Base-by-base conservation (phyloP, 2,888 invertebrate genomes). In the Pyrochroa serraticornis region DNA sequence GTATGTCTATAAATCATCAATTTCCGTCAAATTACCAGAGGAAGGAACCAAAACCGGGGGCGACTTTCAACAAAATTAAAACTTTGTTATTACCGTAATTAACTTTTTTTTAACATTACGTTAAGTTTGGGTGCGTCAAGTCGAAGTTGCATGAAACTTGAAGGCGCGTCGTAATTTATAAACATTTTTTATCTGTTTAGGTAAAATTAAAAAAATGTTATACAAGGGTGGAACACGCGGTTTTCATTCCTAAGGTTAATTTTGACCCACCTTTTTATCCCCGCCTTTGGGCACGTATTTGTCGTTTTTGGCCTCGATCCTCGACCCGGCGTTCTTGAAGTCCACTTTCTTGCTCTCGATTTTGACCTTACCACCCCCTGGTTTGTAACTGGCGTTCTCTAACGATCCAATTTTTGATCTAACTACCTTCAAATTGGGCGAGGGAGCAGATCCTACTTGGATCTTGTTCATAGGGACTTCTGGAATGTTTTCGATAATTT, bases 391-490 rank as follows among this genome's bases (percentile, higher is more conserved):
- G 30, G 93, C 84, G 78, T 95, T 95, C n/a, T 92, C 89, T 76
- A 95, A 80, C 1, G 95, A 95, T 10, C 95, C 95, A 70, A 95
- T 93, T 83, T 95, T 95, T 14, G 95, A 95, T 77, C 88, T 89
- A n/a, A 93, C 91, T 63, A 90, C 87, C 82, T 95, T 95, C 71
- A 94, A 84, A 79, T 95, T 95, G 22, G 95, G 96, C 51, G 94
- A 95, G 55, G 95, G 94, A 52, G 92, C 92, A 69, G 91, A 88
- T 48, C 96, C 95, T 43, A 94, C 94, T 84, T 94, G 93, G 61
- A 94, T 82, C 82, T 94, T 95, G 79, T 95, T 95, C 92, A 95
- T 95, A 65, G 95, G 93, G 73, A 95, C 82, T 85, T 89, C 88
- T 91, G 80, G 30, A 81, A 80, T 5, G 22, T 31, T 22, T 1